Evolutionary conservation across 2,888 invertebrate species (phyloP), one percentile per base, ranked within the genome.

Genomic region (Danaus chrysippus): DNA sequence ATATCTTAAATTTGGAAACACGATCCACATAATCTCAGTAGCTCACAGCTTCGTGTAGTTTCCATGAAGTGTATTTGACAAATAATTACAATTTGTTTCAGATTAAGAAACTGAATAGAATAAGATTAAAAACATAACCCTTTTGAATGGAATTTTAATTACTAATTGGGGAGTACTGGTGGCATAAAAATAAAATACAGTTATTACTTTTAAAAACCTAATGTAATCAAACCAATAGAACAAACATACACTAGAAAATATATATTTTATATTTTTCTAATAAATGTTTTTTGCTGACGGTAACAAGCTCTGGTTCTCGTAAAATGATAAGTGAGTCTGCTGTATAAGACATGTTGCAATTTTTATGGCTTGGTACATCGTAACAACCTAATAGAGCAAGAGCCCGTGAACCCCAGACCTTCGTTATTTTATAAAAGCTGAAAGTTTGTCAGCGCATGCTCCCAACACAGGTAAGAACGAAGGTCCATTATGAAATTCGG

Each of bases 381-480:
- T 49, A 49, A 49, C 49, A 49, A 49, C 49, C 49, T 49, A 49
- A n/a, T n/a, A n/a, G n/a, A n/a, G n/a, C n/a, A n/a, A n/a, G n/a
- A n/a, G n/a, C n/a, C n/a, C n/a, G n/a, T n/a, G n/a, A n/a, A n/a
- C n/a, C n/a, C n/a, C n/a, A n/a, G n/a, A n/a, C n/a, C n/a, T n/a
- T n/a, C n/a, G n/a, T n/a, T n/a, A n/a, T n/a, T n/a, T n/a, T n/a
- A n/a, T n/a, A n/a, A n/a, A n/a, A n/a, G n/a, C n/a, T n/a, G n/a
- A n/a, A n/a, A n/a, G n/a, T n/a, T n/a, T n/a, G n/a, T n/a, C n/a
- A n/a, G n/a, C n/a, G n/a, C n/a, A n/a, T n/a, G n/a, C n/a, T n/a
- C n/a, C n/a, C n/a, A n/a, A n/a, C n/a, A n/a, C n/a, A n/a, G n/a
- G n/a, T n/a, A n/a, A n/a, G n/a, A n/a, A n/a, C n/a, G n/a, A n/a